Evolutionary conservation across 1,140 invertebrate genomes (phyloP).

Genomic region (Apocrypta bakeri): DNA sequence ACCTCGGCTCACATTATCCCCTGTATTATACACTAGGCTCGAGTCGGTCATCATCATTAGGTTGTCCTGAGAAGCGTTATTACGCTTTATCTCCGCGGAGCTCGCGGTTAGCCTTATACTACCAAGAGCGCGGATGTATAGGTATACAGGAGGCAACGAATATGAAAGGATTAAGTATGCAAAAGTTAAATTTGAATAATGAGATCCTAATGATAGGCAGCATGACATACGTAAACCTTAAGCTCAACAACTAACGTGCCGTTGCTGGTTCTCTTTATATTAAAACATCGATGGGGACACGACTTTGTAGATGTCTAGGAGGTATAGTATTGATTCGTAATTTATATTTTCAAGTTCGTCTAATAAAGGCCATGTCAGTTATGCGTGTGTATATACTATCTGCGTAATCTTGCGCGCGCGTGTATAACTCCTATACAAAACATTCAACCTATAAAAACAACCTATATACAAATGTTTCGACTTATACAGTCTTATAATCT

Average conservation of each 20-base stretch:
- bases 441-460: too few species aligned
- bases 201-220: constrained; percentile 71
- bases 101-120: constrained; percentile 57
- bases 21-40: constrained; percentile 65
- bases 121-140: too few species aligned
- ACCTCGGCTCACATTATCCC: constrained; percentile 68
- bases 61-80: constrained; percentile 73
- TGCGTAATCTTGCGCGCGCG: too few species aligned
- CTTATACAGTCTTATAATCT: too few species aligned
- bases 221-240: background rate
- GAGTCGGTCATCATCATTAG: constrained; percentile 75
- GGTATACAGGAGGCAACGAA: background rate
- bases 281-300: background rate
- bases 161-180: constrained; percentile 68
- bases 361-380: constrained; percentile 27
- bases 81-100: constrained; percentile 72
- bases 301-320: too few species aligned
- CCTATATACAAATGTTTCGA: too few species aligned
- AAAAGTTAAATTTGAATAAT: constrained; percentile 73
- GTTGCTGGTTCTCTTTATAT: background rate
- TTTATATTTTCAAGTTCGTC: constrained; percentile 7
- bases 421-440: too few species aligned
- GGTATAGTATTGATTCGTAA: constrained; percentile 15
- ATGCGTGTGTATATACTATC: background rate
- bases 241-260: background rate